phyloP scores from a whole-genome alignment of 1,140 invertebrate species.

The Sitodiplosis mosellana region DNA sequence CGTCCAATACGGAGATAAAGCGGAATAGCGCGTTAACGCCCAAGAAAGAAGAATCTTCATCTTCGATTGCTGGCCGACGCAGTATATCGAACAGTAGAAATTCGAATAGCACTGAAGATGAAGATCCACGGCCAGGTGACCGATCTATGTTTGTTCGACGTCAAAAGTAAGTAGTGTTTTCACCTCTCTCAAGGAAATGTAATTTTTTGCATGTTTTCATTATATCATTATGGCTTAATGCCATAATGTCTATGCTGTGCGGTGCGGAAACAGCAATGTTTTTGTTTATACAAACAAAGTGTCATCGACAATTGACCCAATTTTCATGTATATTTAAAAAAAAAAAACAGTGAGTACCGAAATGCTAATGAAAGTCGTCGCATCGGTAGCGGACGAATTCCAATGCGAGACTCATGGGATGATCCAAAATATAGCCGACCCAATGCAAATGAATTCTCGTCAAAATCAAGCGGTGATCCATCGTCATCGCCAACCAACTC shows the following conservation, averaged over 20 bases:
- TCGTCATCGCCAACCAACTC: no score
- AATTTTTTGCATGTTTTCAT: constrained; percentile 6
- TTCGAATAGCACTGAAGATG: background rate
- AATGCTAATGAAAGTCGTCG: constrained; percentile 27
- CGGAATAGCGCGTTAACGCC: background rate
- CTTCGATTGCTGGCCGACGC: background rate
- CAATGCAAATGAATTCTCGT: constrained; percentile 21
- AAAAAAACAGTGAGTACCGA: constrained; percentile 2
- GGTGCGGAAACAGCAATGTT: no score
- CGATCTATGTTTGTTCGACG: constrained; percentile 5
- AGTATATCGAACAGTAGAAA: background rate
- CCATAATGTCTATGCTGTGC: no score
- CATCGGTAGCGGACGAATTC: constrained; percentile 55
- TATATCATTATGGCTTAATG: constrained; percentile 9
- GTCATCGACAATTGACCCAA: background rate
- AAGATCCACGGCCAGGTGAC: constrained; percentile 1
- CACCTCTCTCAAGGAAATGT: background rate
- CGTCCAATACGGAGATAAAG: background rate
- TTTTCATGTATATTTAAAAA: no score
- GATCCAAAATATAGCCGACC: constrained; percentile 22
- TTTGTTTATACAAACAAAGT: no score
- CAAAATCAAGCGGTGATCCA: no score
- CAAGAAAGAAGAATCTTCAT: background rate
- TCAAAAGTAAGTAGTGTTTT: constrained; percentile 1
- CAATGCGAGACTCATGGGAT: constrained; percentile 38